phyloP scores from a whole-genome alignment of 2,113 vertebrate genomes.

The Gadus macrocephalus region DNA sequence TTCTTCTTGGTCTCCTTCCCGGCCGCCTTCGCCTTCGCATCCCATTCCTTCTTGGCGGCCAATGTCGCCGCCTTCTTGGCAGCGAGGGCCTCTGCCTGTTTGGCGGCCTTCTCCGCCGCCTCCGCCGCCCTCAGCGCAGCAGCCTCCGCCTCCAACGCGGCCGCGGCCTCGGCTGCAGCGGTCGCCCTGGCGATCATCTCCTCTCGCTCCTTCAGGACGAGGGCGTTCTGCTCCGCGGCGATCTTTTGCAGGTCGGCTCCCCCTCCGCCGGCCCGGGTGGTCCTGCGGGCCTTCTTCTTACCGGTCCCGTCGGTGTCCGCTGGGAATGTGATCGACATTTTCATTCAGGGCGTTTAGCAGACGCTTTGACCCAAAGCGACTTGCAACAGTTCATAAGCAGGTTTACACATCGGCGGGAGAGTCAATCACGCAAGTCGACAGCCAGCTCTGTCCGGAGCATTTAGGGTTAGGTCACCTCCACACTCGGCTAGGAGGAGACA shows the following conservation, averaged over 20 bases:
- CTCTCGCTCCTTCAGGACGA: constrained; percentile 51
- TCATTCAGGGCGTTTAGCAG: too few species aligned
- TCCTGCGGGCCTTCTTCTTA: constrained; percentile 69
- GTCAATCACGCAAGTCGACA: too few species aligned
- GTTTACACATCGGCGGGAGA: too few species aligned
- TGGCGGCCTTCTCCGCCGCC: not conserved
- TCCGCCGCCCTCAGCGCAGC: not conserved
- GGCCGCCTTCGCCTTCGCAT: constrained; percentile 8
- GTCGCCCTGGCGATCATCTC: constrained; percentile 49
- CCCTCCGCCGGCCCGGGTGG: constrained; percentile 63
- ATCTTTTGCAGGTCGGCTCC: constrained; percentile 53
- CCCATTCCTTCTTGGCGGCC: constrained; percentile 10
- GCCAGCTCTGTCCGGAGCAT: too few species aligned
- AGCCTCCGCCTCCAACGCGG: constrained; percentile 1
- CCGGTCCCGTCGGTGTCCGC: constrained; percentile 62
- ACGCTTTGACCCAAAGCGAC: too few species aligned
- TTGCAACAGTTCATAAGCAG: too few species aligned
- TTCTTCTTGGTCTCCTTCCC: constrained; percentile 3
- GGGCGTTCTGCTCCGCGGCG: constrained; percentile 59
- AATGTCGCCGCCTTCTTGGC: constrained; percentile 7
- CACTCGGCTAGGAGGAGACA: too few species aligned
- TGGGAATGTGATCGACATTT: constrained; percentile 15
- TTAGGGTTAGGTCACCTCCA: too few species aligned
- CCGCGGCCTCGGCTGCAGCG: constrained; percentile 32
- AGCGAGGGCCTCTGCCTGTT: not conserved